Percentiles rank a stretch among this genome's conserved stretches.
Conservation (phyloP, 2,888 invertebrate genomes). For the Apamea anceps region DNA sequence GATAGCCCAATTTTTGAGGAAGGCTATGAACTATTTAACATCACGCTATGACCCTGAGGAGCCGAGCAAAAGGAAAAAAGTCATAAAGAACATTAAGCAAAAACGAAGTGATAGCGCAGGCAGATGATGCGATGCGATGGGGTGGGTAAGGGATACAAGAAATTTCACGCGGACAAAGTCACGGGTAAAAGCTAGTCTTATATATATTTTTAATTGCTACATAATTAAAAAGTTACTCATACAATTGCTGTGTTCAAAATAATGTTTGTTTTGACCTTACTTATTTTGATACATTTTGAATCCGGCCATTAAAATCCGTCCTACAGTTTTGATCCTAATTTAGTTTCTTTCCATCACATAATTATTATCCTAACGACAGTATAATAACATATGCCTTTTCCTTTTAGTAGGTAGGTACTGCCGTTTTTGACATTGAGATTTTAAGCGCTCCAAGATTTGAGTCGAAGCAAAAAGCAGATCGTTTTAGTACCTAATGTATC, state of each 20-base stretch:
- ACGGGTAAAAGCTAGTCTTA: too few relatives aligned
- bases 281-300: background rate
- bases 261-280: background rate
- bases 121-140: too few relatives aligned
- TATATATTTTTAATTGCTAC: background rate
- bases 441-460: constrained; percentile 28
- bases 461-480: constrained; percentile 42
- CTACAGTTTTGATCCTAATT: constrained; percentile 47
- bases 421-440: constrained; percentile 61
- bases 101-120: too few relatives aligned
- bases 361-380: constrained; percentile 56
- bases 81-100: too few relatives aligned
- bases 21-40: too few relatives aligned
- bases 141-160: too few relatives aligned
- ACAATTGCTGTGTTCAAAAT: background rate
- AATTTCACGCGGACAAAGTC: too few relatives aligned
- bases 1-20: too few relatives aligned
- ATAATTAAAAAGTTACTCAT: background rate
- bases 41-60: too few relatives aligned
- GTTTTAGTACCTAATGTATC: constrained; percentile 30
- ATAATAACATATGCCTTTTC: constrained; percentile 57
- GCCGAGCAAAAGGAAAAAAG: too few relatives aligned
- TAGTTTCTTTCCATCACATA: constrained; percentile 27
- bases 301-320: constrained; percentile 35
- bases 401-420: constrained; percentile 18